Evolutionary conservation across 2,888 invertebrate genomes (phyloP), one percentile per base, ranked within the genome.

Genomic region (Priocnemis perturbator): DNA sequence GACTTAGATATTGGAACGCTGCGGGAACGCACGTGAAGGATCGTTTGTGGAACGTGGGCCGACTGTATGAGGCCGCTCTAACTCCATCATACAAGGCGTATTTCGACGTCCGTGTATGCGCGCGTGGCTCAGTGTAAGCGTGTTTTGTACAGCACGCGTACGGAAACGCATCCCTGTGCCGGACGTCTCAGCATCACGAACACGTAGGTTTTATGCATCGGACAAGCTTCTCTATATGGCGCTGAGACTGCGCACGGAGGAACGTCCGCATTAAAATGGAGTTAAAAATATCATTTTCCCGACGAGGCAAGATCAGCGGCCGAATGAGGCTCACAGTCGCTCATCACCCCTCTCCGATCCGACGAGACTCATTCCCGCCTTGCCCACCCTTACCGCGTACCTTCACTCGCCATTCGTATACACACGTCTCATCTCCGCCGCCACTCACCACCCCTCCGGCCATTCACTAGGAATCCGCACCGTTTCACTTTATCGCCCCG

Each of bases 1-100:
- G 83, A 86, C 86, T 86, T 77, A 82, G 86, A 85, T 87, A 87
- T 87, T 84, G 87, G 85, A 84, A 82, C 78, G 81, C 77, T 55
- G 56, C 72, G 74, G 70, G 69, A 74, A 81, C 72, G 82, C 81
- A 81, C 82, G 85, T 78, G 81, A 74, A 76, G 81, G 85, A 83
- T 86, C 83, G 86, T 79, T 79, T 71, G 74, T 71, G 75, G 69
- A 61, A 85, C 81, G 81, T 81, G 83, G 74, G 77, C 73, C 71
- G 82, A 81, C 81, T 82, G 68, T 50, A n/a, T n/a, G 50, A 50
- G 50, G 50, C 17, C 19, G 17, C n/a, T 19, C 19, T 17, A 14
- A 5, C 50, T 17, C 17, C 9, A 4, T 17, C 19, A 50, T 50
- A 50, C n/a, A 17, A 19, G 50, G n/a, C 53, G 37, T 44, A 19